Evolutionary conservation across 2,888 invertebrate species (phyloP), one percentile per base, ranked within the genome.

Genomic region (Sicus ferrugineus): DNA sequence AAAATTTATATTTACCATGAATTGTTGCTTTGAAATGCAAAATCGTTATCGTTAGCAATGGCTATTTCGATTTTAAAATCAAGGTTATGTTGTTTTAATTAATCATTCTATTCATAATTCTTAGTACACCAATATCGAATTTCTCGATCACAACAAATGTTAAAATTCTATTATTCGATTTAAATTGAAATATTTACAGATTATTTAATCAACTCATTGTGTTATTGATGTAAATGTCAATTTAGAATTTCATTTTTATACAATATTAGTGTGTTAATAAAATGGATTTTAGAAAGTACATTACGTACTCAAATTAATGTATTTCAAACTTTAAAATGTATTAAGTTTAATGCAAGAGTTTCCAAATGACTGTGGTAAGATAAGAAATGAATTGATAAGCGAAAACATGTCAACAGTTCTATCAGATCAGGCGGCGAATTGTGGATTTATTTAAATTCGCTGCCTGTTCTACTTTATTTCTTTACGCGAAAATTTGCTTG

Each of bases 41-140:
- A 50, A 50, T 67, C 61, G 42, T 48, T 67, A 68, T 71, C 68
- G 68, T 64, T 65, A 70, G 42, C 71, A 70, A 72, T 70, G 59
- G 67, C 66, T 68, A 70, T 59, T 68, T 72, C 70, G 66, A 69
- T 73, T 72, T 70, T 65, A 68, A 65, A 59, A 50, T 65, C 31
- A 50, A 50, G 21, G 30, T 50, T 65, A 61, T 67, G 19, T 68
- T 23, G 46, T 59, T 72, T 61, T 48, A 30, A 59, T n/a, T 30
- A 62, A 63, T 64, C 63, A 34, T 23, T 19, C 23, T 28, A 63
- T 38, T 26, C 62, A 66, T 65, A 48, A 28, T 21, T 52, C 21
- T 52, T 19, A 52, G 11, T 52, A 23, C 11, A 38, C 11, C 11
- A 11, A 38, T 38, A 38, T 38, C 11, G 6, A 38, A 38, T 38